Evolutionary conservation across 2,888 invertebrate genomes (phyloP), one percentile per base, ranked within the genome.

Genomic region (Arctia plantaginis): DNA sequence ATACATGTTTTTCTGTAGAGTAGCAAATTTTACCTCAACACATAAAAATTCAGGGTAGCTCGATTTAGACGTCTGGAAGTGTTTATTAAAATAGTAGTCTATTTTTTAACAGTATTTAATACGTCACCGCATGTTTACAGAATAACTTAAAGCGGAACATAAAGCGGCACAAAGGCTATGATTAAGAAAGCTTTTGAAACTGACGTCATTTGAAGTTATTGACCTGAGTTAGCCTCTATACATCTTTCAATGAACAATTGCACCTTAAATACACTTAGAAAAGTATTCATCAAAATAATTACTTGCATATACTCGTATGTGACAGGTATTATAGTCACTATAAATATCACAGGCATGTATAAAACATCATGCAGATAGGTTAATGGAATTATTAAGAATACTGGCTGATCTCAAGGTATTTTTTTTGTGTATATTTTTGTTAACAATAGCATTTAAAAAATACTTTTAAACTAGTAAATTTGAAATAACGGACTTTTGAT

Each of bases 171-270:
- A 81, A 83, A 81, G 86, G 81, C 84, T 88, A 86, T 90, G 83
- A 86, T 83, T 78, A 80, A 81, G 73, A 76, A 79, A 82, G 77
- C 82, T 83, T 82, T 81, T 77, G 62, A 70, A 78, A 73, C 65
- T 91, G 90, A 90, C 90, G 89, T 91, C 90, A 92, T 86, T 72
- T 76, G 68, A 86, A 86, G 90, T 89, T 89, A 87, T 89, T 91
- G 90, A 91, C 90, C 90, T 79, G 87, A 81, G 80, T 85, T 82
- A 77, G 81, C 78, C 74, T 80, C 80, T 74, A 82, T 74, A 73
- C 72, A 77, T 80, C 75, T 80, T 67, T 83, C 73, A 77, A 65
- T 78, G 73, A 75, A 75, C 41, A 44, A 81, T 70, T 72, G 71
- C 70, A 82, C 72, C 67, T 71, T 41, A 51, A 55, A 76, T 67